phyloP scores from a whole-genome alignment of 2,888 invertebrate genomes.

The Leucophenga montana region DNA sequence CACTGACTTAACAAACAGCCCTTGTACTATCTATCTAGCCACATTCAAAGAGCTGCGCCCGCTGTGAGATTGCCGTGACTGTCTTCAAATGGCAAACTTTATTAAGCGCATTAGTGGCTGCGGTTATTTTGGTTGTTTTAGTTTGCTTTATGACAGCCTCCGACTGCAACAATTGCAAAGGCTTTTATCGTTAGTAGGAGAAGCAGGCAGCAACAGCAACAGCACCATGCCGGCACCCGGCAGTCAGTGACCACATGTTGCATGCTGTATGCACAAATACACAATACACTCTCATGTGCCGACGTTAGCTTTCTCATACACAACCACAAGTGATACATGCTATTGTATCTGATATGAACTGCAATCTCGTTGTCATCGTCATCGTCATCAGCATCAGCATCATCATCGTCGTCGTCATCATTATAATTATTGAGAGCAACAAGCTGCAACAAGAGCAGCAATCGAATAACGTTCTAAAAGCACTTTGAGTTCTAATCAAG shows the following conservation, averaged over 20 bases:
- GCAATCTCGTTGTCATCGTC: background rate
- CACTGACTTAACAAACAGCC: too few relatives aligned
- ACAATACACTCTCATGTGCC: too few relatives aligned
- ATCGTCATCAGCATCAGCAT: background rate
- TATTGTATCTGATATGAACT: background rate
- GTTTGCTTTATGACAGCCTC: background rate
- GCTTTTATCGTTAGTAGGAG: background rate
- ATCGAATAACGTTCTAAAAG: background rate
- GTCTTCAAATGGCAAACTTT: constrained; percentile 39
- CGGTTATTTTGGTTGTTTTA: constrained; percentile 45
- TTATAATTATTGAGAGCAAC: background rate
- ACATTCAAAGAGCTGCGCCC: background rate
- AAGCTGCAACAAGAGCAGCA: background rate
- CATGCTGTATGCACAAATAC: background rate
- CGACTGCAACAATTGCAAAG: background rate
- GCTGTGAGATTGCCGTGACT: background rate
- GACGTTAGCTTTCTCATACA: background rate
- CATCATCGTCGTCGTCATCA: background rate
- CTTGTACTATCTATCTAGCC: too few relatives aligned
- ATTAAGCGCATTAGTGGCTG: constrained; percentile 49
- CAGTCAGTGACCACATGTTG: constrained; percentile 26
- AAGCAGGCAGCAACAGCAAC: constrained; percentile 31
- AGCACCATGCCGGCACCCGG: constrained; percentile 15
- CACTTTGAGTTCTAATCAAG: constrained; percentile 22
- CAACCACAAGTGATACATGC: constrained; percentile 10